Conservation (phyloP, 2,888 invertebrate genomes). For the Leucoma salicis region DNA sequence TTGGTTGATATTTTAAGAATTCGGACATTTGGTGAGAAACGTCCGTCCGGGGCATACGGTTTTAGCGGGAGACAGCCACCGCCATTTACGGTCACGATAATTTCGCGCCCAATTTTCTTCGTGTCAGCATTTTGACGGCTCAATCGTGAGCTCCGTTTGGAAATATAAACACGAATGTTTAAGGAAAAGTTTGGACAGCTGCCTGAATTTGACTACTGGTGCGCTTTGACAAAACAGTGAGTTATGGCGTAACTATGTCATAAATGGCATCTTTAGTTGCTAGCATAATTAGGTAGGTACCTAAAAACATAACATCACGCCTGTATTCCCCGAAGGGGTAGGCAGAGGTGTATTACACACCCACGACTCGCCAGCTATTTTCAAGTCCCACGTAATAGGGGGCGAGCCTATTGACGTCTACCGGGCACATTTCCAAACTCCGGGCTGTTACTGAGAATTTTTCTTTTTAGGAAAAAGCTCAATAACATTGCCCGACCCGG, state of each 20-base stretch:
- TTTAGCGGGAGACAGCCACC: conserved; percentile 58
- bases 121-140: conserved; percentile 70
- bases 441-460: too few species aligned
- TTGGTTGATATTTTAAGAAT: conserved; percentile 46
- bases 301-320: too few species aligned
- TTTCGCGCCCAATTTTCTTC: conserved; percentile 73
- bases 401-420: too few species aligned
- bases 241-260: conserved; percentile 23
- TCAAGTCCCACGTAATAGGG: too few species aligned
- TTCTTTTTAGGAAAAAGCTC: too few species aligned
- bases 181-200: conserved; percentile 41
- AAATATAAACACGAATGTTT: conserved; percentile 41
- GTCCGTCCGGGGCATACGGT: conserved; percentile 59
- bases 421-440: too few species aligned
- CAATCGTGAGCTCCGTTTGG: conserved; percentile 52
- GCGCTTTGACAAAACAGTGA: conserved; percentile 32
- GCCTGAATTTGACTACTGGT: conserved; percentile 26
- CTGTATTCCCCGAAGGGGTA: too few species aligned
- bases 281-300: too few species aligned
- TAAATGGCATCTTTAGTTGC: too few species aligned
- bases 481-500: too few species aligned
- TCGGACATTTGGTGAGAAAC: conserved; percentile 61
- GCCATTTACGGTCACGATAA: conserved; percentile 64
- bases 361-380: too few species aligned
- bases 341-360: too few species aligned